These are phyloP conservation scores for Spisula subtruncata DNA, from an alignment of 2,888 invertebrate genomes.

Conservation along the genomic window DNA sequence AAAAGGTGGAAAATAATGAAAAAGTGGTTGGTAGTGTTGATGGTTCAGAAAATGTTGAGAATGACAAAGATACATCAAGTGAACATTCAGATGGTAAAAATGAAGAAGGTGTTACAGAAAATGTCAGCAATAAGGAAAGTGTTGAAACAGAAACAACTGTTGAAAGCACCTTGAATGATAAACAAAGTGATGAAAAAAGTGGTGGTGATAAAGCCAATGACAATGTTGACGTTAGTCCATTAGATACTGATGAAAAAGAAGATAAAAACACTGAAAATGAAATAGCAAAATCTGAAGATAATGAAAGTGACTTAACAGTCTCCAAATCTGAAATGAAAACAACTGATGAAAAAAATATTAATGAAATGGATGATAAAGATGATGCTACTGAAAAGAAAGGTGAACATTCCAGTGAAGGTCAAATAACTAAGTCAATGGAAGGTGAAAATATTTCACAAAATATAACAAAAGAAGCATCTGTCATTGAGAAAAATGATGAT, in stretches of 20 bases:
- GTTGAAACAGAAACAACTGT: neutral
- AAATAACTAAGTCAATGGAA: neutral
- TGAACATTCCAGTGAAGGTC: neutral
- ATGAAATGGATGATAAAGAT: conserved; percentile 5
- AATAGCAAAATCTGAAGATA: neutral
- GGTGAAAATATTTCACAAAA: neutral
- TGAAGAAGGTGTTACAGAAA: neutral
- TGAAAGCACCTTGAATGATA: neutral
- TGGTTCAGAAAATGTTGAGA: neutral
- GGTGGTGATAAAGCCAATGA: conserved; percentile 80
- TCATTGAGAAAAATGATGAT: neutral
- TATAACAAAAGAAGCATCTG: neutral
- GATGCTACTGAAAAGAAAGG: conserved; percentile 2
- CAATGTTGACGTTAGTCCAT: conserved; percentile 44
- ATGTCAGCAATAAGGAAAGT: neutral
- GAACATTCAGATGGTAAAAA: neutral
- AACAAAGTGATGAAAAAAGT: conserved; percentile 68
- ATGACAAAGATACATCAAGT: conserved; percentile 17
- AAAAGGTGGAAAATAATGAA: neutral
- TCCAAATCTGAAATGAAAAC: neutral
- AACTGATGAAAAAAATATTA: neutral
- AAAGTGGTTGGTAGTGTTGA: neutral
- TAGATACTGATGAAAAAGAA: conserved; percentile 41
- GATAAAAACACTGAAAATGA: neutral
- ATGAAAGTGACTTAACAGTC: conserved; percentile 15